phyloP scores from a whole-genome alignment of 2,888 invertebrate genomes.

The Eledona agricola region DNA sequence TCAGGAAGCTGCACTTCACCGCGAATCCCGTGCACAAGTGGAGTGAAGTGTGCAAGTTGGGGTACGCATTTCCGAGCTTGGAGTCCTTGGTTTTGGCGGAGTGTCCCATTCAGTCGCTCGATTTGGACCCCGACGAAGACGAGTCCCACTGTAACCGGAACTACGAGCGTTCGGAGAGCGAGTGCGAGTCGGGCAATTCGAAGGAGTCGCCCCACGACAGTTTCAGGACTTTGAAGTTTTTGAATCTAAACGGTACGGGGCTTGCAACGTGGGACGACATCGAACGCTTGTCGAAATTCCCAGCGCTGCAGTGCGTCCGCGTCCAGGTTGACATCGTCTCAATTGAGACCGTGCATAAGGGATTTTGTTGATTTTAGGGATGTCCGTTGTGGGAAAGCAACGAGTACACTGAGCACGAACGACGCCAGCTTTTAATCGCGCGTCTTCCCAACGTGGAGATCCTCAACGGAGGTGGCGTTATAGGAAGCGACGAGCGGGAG shows the following conservation, averaged over 20 bases:
- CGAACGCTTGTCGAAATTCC: slow-evolving; percentile 85
- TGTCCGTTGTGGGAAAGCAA: slow-evolving; percentile 80
- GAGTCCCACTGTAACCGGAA: slow-evolving; percentile 36
- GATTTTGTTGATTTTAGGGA: slow-evolving; percentile 63
- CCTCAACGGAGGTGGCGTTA: slow-evolving; percentile 88
- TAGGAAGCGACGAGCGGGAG: slow-evolving; percentile 85
- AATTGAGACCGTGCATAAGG: neutral
- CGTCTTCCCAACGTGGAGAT: slow-evolving; percentile 85
- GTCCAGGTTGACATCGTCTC: slow-evolving; percentile 70
- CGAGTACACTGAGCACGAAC: slow-evolving; percentile 88
- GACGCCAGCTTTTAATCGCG: slow-evolving; percentile 87
- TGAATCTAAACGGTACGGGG: slow-evolving; percentile 86
- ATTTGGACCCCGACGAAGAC: slow-evolving; percentile 47
- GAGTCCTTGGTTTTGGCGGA: slow-evolving; percentile 87
- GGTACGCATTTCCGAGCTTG: slow-evolving; percentile 84
- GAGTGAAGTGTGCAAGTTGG: slow-evolving; percentile 84
- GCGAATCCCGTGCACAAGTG: slow-evolving; percentile 87
- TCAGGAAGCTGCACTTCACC: slow-evolving; percentile 86
- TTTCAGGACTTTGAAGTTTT: slow-evolving; percentile 75
- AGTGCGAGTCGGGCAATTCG: slow-evolving; percentile 65
- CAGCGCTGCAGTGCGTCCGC: slow-evolving; percentile 82
- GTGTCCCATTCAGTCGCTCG: slow-evolving; percentile 75
- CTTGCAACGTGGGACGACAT: slow-evolving; percentile 90
- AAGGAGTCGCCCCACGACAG: slow-evolving; percentile 70
- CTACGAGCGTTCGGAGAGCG: slow-evolving; percentile 65